Conservation (phyloP, 1,140 invertebrate species). For the Euschistus heros region DNA sequence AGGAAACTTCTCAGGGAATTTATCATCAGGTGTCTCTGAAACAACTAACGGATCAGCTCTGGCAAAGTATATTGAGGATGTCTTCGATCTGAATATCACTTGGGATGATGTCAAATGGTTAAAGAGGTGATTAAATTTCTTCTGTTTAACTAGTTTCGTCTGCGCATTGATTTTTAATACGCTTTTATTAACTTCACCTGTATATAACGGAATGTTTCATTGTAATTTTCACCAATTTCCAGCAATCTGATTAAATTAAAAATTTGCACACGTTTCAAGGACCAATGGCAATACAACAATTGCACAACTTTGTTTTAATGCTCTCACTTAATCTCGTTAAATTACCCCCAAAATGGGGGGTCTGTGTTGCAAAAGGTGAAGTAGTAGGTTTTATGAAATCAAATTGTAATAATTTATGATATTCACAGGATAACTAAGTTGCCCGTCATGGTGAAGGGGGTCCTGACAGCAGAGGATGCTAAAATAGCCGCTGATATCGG, state of each 20-base stretch:
- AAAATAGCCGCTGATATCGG: constrained; percentile 59
- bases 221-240: too few relatives aligned
- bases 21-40: neutral
- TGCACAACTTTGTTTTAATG: too few relatives aligned
- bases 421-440: constrained; percentile 53
- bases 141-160: neutral
- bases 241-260: too few relatives aligned
- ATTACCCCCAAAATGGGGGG: too few relatives aligned
- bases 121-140: constrained; percentile 43
- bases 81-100: constrained; percentile 67
- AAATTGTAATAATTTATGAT: neutral
- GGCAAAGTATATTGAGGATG: constrained; percentile 56
- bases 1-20: constrained; percentile 55
- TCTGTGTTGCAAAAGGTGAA: too few relatives aligned
- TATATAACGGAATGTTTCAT: too few relatives aligned
- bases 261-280: too few relatives aligned
- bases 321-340: too few relatives aligned
- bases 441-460: constrained; percentile 81
- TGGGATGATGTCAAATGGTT: constrained; percentile 83
- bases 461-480: constrained; percentile 80
- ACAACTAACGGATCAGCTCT: constrained; percentile 49
- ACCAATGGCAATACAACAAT: too few relatives aligned
- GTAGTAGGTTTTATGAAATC: neutral
- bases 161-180: too few relatives aligned
- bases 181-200: too few relatives aligned